Evolutionary conservation across 2,888 invertebrate genomes (phyloP), one percentile per base, ranked within the genome.

Genomic region (Bellardia pandia): DNA sequence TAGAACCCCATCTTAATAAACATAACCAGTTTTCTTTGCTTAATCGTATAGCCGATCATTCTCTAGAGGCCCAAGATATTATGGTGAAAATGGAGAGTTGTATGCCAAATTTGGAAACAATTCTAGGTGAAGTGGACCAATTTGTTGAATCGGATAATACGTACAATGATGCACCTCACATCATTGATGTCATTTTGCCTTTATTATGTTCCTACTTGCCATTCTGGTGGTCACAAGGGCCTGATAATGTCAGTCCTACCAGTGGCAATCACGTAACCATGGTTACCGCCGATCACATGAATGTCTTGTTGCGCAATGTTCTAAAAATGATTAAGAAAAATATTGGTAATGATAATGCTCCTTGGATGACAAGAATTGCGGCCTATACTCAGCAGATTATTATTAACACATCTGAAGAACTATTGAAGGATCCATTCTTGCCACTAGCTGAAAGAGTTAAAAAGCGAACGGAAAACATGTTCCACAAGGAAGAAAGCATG

Each of bases 341-440:
- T 92, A 98, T 99, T 71, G 99, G 99, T 74, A 98, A 98, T 90
- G 98, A 98, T 90, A 97, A 96, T 92, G 98, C 99, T 0, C 98
- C 99, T 0, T 99, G 99, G 99, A 98, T 99, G 98, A 99, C 99
- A 0, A 95, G 99, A 86, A 99, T 99, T 90, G 99, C 99, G 1
- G 97, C 98, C 0, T 98, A 98, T 93, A 98, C 98, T 0, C 98
- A 98, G 91, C 99, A 99, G 93, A 99, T 99, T 90, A 99, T 99
- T 89, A 98, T 98, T 90, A 99, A 99, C 92, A 99, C 99, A 14
- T 99, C 99, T 0, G 98, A 98, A 91, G 99, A 99, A 91, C 94
- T 99, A 89, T 94, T 99, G 45, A 96, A 97, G 91, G 99, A 99
- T 93, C 98, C 98, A 51, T 98, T 99, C 94, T 94, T 99, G 78